Conservation (phyloP, 2,113 vertebrate species). For the Dasyprocta punctata region DNA sequence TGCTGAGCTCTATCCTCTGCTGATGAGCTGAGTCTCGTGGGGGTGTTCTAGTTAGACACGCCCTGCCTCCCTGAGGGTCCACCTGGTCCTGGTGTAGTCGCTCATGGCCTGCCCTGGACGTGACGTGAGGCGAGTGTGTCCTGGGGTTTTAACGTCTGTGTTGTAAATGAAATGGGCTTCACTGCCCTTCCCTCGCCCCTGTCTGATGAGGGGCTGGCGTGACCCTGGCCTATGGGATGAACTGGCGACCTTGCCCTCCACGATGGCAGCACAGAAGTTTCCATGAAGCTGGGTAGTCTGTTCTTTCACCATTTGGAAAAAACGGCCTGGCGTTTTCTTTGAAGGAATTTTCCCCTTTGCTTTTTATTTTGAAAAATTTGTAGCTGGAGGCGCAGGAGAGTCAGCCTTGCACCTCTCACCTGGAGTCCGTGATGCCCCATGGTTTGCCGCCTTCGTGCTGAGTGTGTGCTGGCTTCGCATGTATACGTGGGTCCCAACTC, state of each 20-base stretch:
- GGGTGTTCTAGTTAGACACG: neutral
- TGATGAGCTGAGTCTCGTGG: neutral
- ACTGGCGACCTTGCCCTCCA: fast-evolving
- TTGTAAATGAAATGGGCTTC: neutral
- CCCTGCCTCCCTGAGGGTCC: neutral
- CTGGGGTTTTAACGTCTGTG: neutral
- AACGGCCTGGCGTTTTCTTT: neutral
- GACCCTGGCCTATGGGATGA: neutral
- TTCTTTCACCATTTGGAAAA: neutral
- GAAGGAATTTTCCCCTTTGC: neutral
- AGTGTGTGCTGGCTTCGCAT: no score
- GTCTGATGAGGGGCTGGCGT: neutral
- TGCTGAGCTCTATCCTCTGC: neutral
- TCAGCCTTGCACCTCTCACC: neutral
- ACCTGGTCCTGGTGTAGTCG: neutral
- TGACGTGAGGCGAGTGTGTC: neutral
- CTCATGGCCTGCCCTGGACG: neutral
- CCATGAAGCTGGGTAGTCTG: neutral
- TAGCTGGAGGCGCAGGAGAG: neutral
- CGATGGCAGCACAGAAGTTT: neutral
- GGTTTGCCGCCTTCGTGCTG: fast-evolving
- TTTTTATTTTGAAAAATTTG: conserved; percentile 35
- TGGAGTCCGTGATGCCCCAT: fast-evolving
- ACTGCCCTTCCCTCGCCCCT: neutral
- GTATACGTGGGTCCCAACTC: fast-evolving